Base-by-base conservation (phyloP, 2,888 invertebrate species). In the Andrena camellia region DNA sequence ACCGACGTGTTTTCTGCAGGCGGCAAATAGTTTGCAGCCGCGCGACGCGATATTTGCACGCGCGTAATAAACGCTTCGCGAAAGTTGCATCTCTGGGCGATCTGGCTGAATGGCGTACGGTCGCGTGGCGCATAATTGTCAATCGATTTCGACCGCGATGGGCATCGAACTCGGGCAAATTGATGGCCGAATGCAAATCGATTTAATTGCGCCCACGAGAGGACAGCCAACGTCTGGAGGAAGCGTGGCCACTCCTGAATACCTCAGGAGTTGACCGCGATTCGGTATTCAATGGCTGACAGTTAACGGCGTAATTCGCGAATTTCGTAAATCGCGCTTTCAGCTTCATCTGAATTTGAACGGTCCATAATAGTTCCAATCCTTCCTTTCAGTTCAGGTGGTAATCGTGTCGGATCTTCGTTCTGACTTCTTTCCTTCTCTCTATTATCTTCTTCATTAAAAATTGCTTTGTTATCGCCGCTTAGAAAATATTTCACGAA, bases 121-220 rank as follows among this genome's bases (percentile, higher is more conserved):
- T 10, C 63, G 72, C 69, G 52, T 75, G 68, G 67, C 20, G 79
- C 80, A 71, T 71, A 82, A 79, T 82, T 75, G 71, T 23, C 70
- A 63, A 62, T 67, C 68, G 82, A 80, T 80, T 80, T 48, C 42
- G 57, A 31, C 71, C 71, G 59, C 80, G 70, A 42, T 54, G 69
- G 59, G 71, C 73, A 66, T 73, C 69, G 72, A 83, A 73, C 71
- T 69, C 48, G 72, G 31, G 71, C 72, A 78, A 78, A 78, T 83
- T 78, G 84, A 83, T 78, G 76, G 35, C 60, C 76, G 75, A 75
- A 83, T 83, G 83, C 83, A 83, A 83, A 84, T 84, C 78, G 78
- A 83, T 84, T 84, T 84, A 78, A 84, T 78, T 83, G 72, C 72
- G 57, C 69, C 71, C 63, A 63, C 69, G 60, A 23, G 72, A 54